Conservation (phyloP, 2,888 invertebrate genomes). For the Pogonocherus hispidulus region DNA sequence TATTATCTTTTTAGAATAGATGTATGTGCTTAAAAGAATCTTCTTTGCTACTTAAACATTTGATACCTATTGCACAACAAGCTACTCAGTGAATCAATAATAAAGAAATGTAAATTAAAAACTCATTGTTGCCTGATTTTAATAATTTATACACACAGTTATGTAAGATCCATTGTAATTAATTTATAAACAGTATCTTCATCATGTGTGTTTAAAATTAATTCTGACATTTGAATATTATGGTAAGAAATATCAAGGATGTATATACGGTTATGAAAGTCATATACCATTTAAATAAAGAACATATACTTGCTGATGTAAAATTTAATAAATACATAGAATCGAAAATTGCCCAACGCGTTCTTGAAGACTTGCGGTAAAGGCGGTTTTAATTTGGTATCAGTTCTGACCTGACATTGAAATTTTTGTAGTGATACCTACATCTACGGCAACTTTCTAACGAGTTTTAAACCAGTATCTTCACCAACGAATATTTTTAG, state of each 20-base stretch:
- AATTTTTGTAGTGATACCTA: conserved; percentile 14
- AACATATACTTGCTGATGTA: neutral
- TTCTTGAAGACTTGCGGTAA: neutral
- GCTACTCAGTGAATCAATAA: neutral
- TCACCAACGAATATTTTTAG: neutral
- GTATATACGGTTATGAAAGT: neutral
- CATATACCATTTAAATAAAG: neutral
- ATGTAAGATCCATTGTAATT: neutral
- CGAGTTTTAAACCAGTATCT: conserved; percentile 26
- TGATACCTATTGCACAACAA: too few relatives aligned
- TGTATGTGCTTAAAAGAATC: too few relatives aligned
- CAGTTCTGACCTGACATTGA: conserved; percentile 24
- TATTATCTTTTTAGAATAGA: too few relatives aligned
- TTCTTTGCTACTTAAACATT: too few relatives aligned
- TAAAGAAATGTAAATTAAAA: conserved; percentile 3
- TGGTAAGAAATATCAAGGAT: conserved; percentile 19
- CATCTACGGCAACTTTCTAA: conserved; percentile 25
- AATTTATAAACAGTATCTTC: conserved; percentile 11
- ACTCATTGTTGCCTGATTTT: neutral
- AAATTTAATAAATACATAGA: neutral
- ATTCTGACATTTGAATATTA: conserved; percentile 25
- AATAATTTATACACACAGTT: conserved; percentile 1
- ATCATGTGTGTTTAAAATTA: conserved; percentile 12
- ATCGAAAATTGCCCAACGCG: neutral
- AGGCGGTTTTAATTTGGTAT: conserved; percentile 5